Base-by-base conservation (phyloP, 2,888 invertebrate species). In the Perdita meconis region DNA sequence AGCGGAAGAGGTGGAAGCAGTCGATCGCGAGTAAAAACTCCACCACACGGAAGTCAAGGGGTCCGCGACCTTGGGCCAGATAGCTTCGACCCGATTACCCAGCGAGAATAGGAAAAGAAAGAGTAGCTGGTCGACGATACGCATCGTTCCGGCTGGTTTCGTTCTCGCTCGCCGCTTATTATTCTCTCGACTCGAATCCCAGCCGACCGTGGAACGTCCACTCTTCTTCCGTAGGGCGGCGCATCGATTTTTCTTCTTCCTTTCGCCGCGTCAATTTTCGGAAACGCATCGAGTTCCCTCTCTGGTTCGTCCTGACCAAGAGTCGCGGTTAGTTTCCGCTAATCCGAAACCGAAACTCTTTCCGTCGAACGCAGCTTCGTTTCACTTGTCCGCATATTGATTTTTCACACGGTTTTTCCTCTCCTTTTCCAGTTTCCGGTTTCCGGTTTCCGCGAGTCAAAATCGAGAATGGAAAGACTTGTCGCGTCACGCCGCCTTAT, bases 31-130 rank as follows among this genome's bases (percentile, higher is more conserved):
- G 63, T 90, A 90, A 22, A 90, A 85, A 8, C 84, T 87, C 30
- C 89, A 86, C 86, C 90, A 88, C 6, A 90, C 87, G 68, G 61
- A 50, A 2, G 61, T 53, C 42, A 69, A 24, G 13, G 77, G 78
- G 19, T 78, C 78, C 2, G 51, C 44, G 30, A 50, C 26, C 34
- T 57, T 76, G 36, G 76, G 40, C 55, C 56, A 76, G 16, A 56
- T 61, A 26, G 36, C 61, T 2, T 67, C 63, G 38, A 51, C 47
- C 19, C 10, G 63, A 19, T 63, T 63, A 5, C 38, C 53, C 50
- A 36, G 1, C 24, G 61, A 50, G 0, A 68, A 42, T 8, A 76
- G 22, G 38, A 56, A 56, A 12, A 76, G 40, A 5, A 76, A 5
- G 16, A 76, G 8, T 5, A 77, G 38, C 6, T 30, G 77, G 3